Evolutionary conservation across 2,888 invertebrate genomes (phyloP), one percentile per base, ranked within the genome.

Genomic region (Eurytoma californica): DNA sequence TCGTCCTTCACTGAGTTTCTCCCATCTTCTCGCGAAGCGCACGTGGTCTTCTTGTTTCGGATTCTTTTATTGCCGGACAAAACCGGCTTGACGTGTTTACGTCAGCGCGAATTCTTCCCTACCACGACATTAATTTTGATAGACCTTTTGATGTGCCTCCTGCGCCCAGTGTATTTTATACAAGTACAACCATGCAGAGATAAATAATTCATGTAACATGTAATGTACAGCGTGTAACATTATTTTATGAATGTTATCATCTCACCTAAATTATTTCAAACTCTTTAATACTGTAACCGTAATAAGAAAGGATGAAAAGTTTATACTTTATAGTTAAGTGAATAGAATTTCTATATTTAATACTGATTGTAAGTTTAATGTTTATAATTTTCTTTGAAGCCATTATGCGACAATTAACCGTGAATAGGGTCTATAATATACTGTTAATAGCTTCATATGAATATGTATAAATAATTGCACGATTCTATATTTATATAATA

Each of bases 41-140:
- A 39, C 39, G 7, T 81, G 82, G 83, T 83, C 83, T 82, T 82
- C 80, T 83, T 79, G 72, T 80, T 79, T 82, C 67, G 58, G 18
- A 47, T 39, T 47, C 18, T 47, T 74, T 67, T 57, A 49, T 75
- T 49, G 58, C 18, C 51, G 28, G 39, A 79, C 67, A 78, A 79
- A 87, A 87, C 85, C 86, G 85, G 86, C 84, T 85, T 61, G 82
- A 86, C 86, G 84, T 84, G 85, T 86, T 86, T 85, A 83, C 83
- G 83, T 81, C 82, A 67, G 74, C 49, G 68, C 53, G n/a, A 28
- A 76, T n/a, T 78, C 72, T 77, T 30, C 80, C 73, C 82, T 60
- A 63, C 65, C 68, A 49, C 61, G 47, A 24, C 69, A 51, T 66
- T 65, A 70, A 63, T 70, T 65, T 72, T 58, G 67, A 57, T 57